These are phyloP conservation scores for Hipparchia semele DNA, from an alignment of 2,888 invertebrate genomes.

Conservation along the genomic window DNA sequence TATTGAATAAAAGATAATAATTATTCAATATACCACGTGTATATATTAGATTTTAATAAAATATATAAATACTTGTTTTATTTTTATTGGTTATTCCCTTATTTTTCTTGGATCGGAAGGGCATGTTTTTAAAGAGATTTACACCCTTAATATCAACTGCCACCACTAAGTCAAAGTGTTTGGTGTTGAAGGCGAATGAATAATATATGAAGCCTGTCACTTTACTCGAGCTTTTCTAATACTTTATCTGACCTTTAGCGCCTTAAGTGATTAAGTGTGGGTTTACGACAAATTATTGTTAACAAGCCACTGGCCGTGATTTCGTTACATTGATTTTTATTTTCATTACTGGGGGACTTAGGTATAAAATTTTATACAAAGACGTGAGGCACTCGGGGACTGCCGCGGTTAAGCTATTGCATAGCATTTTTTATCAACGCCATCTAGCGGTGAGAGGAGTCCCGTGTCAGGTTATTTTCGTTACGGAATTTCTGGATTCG, in stretches of 20 bases:
- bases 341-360: too few relatives aligned
- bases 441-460: too few relatives aligned
- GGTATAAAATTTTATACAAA: too few relatives aligned
- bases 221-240: background rate
- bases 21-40: too few relatives aligned
- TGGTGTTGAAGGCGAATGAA: background rate
- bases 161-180: background rate
- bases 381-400: too few relatives aligned
- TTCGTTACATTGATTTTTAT: background rate
- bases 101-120: slow-evolving; percentile 7
- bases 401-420: too few relatives aligned
- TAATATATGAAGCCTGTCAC: slow-evolving; percentile 16
- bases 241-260: background rate
- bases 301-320: background rate
- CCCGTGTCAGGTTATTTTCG: too few relatives aligned
- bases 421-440: too few relatives aligned
- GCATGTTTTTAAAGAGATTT: background rate
- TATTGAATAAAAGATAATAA: too few relatives aligned
- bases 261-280: background rate
- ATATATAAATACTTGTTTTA: background rate
- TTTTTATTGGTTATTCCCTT: background rate
- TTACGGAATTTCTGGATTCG: too few relatives aligned
- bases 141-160: background rate
- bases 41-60: background rate
- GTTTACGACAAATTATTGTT: background rate